These are phyloP conservation scores for Mola mola DNA, from an alignment of 2,113 vertebrate species.

Conservation along the genomic window DNA sequence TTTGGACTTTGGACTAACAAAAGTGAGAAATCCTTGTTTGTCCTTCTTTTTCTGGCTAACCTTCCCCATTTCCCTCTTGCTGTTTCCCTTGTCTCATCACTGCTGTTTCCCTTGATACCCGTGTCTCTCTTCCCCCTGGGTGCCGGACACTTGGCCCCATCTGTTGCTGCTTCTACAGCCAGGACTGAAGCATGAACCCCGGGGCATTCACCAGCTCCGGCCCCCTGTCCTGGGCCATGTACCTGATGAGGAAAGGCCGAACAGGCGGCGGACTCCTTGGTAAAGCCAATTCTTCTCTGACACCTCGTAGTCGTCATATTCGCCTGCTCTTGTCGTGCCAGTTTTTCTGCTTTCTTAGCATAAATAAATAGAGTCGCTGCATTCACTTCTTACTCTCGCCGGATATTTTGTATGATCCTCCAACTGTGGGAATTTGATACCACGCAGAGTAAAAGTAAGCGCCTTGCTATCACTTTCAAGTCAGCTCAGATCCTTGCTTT, in stretches of 20 bases:
- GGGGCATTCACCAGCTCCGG: slow-evolving; percentile 67
- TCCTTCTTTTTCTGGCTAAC: no score
- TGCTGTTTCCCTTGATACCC: slow-evolving; percentile 2
- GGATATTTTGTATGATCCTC: neutral
- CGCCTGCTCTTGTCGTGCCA: neutral
- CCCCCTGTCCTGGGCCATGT: slow-evolving; percentile 83
- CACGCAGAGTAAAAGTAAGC: no score
- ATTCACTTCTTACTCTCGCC: neutral
- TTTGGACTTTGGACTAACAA: slow-evolving; percentile 18
- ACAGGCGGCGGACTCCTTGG: slow-evolving; percentile 71
- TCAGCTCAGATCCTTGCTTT: no score
- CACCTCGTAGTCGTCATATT: neutral
- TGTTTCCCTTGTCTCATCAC: neutral
- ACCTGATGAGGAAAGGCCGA: slow-evolving; percentile 83
- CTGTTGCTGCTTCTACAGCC: slow-evolving; percentile 13
- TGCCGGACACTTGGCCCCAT: slow-evolving; percentile 14
- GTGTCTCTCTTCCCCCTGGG: slow-evolving; percentile 4
- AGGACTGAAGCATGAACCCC: slow-evolving; percentile 74
- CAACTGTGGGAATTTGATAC: no score
- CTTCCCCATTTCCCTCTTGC: neutral
- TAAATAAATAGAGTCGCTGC: neutral
- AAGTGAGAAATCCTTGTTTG: neutral
- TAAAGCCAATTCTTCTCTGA: slow-evolving; percentile 48
- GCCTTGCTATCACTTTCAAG: no score
- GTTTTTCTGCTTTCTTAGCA: neutral